Base-by-base conservation (phyloP, 2,113 vertebrate genomes). In the Patagioenas fasciata region DNA sequence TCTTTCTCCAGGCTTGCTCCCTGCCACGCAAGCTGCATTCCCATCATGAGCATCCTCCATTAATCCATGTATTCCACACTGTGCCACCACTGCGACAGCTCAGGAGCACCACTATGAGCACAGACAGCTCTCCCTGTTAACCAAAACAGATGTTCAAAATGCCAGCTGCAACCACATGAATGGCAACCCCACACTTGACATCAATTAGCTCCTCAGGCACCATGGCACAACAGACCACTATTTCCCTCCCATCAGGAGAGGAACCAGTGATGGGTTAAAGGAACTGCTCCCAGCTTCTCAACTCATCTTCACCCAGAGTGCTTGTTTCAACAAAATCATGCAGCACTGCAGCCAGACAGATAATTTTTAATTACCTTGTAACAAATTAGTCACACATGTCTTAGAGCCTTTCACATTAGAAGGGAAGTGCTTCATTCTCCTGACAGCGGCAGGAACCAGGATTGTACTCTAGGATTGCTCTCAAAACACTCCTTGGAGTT, bases 341-440 rank as follows among this genome's bases (percentile, higher is more conserved):
- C 42, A 87, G 61, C 1, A 2, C 80, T 87, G 84, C 72, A 78
- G 47, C 62, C 67, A 78, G 86, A 86, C 65, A 89, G 78, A 89
- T 62, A 67, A 79, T 60, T 93, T 93, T 91, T 89, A 96, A 93
- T 95, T 94, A 91, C 66, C 78, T 95, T 69, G 26, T 89, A 87
- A 75, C 53, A 88, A 93, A 94, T 89, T 91, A 93, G 70, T 94
- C 85, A 89, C 42, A 81, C 44, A 19, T 65, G 34, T 88, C 81
- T 42, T 85, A 81, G 34, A 74, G 78, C 48, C 38, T 87, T 89
- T 92, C 64, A 69, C 71, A 6, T 50, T 71, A 58, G 62, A 84
- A 66, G 21, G n/a, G 69, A 80, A 96, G 69, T 36, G 65, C 15
- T 84, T 87, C 15, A 26, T 40, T 82, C 71, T 71, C 71, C 42